A percentile compares a stretch with the other conserved stretches of the same genome.
These are phyloP conservation scores for Solenopsis fugax DNA, from an alignment of 1,140 invertebrate species.

Conservation along the genomic window DNA sequence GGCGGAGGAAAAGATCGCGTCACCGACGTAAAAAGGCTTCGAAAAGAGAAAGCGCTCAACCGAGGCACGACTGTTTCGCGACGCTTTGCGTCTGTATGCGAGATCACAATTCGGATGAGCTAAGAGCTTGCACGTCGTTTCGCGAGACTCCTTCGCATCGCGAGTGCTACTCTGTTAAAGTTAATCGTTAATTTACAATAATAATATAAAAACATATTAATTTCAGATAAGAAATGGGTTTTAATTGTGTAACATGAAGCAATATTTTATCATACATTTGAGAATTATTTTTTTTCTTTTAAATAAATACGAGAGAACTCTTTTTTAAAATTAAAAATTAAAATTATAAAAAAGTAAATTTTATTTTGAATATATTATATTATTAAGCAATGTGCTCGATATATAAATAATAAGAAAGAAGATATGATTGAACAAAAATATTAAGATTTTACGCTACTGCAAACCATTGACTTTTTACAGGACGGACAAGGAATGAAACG, in stretches of 20 bases:
- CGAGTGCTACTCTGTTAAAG: conserved; percentile 24
- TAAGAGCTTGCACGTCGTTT: background rate
- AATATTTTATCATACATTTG: background rate
- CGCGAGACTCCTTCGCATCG: conserved; percentile 21
- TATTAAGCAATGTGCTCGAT: background rate
- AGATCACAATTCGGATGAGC: conserved; percentile 8
- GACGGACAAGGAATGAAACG: background rate
- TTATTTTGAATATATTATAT: background rate
- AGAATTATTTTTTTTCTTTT: background rate
- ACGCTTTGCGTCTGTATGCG: conserved; percentile 58
- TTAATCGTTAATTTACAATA: conserved; percentile 22
- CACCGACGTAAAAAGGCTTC: conserved; percentile 3
- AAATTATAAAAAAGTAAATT: conserved; percentile 18
- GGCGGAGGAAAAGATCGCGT: conserved; percentile 12
- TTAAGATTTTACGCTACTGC: background rate
- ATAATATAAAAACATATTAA: background rate
- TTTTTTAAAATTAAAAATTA: conserved; percentile 10
- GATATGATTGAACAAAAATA: background rate
- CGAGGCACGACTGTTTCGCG: conserved; percentile 14
- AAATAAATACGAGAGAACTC: background rate
- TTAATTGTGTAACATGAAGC: background rate
- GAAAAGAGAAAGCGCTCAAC: conserved; percentile 43
- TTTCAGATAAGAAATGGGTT: background rate
- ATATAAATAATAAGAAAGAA: background rate
- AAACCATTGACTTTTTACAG: conserved; percentile 35